Percentiles rank a stretch among this genome's conserved stretches.
Conservation (phyloP, 2,797 vertebrate species). For the Prunella strophiata region DNA sequence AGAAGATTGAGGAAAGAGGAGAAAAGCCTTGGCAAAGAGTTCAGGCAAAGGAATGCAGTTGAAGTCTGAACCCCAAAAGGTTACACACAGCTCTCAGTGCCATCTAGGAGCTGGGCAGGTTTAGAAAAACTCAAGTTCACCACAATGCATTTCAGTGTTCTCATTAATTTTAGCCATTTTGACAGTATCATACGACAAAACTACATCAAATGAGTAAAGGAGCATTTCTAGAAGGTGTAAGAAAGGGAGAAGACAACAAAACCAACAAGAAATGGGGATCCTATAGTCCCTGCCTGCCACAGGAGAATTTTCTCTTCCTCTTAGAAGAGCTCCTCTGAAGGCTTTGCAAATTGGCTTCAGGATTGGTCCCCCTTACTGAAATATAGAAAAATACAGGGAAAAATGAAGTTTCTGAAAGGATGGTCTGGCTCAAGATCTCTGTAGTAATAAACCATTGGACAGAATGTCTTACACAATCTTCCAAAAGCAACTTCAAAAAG, state of each 20-base stretch:
- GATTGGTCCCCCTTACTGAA: not conserved
- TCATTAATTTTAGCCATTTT: not conserved
- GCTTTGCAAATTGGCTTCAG: not conserved
- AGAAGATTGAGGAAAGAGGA: not conserved
- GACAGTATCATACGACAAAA: not conserved
- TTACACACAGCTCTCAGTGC: not conserved
- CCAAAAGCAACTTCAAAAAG: not conserved
- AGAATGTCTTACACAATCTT: conserved; percentile 6
- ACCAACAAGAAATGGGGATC: not conserved
- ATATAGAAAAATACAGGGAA: not conserved
- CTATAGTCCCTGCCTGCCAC: not conserved
- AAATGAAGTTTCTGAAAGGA: not conserved
- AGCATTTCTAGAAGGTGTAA: not conserved
- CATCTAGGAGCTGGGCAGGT: not conserved
- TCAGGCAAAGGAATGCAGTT: not conserved
- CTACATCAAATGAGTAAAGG: not conserved
- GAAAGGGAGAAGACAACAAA: not conserved
- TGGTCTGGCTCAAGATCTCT: not conserved
- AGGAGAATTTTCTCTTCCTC: not conserved
- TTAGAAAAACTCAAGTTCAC: not conserved
- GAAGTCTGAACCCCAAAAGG: not conserved
- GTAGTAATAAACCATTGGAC: not conserved
- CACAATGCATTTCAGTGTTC: not conserved
- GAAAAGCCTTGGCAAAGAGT: not conserved
- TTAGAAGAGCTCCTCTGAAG: not conserved